Conservation (phyloP, 2,113 vertebrate genomes). For the Strigops habroptila region DNA sequence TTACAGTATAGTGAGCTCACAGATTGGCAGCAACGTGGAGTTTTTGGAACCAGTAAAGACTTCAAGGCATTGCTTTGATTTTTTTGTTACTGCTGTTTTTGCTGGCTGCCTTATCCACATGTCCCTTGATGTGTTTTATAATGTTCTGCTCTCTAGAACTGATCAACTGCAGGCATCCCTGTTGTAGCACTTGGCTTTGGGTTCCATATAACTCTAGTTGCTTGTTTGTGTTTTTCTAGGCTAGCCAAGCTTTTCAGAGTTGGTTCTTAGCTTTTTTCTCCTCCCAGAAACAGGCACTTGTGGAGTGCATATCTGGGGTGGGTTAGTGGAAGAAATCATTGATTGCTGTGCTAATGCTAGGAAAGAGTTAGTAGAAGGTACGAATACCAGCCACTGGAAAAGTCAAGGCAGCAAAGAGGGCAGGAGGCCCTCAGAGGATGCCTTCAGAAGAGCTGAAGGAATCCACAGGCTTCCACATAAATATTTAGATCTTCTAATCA, state of each 20-base stretch:
- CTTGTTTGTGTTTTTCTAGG: conserved; percentile 31
- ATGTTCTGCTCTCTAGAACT: conserved; percentile 57
- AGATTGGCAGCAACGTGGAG: conserved; percentile 31
- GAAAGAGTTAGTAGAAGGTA: conserved; percentile 20
- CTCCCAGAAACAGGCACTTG: background rate
- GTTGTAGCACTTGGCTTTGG: conserved; percentile 38
- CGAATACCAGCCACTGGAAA: background rate
- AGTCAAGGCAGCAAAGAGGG: background rate
- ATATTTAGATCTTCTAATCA: conserved; percentile 23
- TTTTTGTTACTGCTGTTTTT: conserved; percentile 65
- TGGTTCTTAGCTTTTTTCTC: background rate
- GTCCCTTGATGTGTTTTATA: conserved; percentile 64
- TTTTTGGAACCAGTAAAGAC: conserved; percentile 62
- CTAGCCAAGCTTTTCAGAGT: background rate
- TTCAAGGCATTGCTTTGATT: conserved; percentile 70
- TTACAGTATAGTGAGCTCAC: conserved; percentile 36
- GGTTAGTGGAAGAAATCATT: background rate
- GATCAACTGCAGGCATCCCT: conserved; percentile 55
- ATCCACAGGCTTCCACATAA: conserved; percentile 28
- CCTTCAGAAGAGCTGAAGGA: conserved; percentile 17
- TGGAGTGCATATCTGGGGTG: background rate
- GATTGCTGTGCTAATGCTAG: background rate
- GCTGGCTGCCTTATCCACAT: conserved; percentile 41
- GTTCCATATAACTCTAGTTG: background rate
- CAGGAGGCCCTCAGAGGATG: background rate